Evolutionary conservation across 2,888 invertebrate genomes (phyloP).

Genomic region (Campopleginae sp.): DNA sequence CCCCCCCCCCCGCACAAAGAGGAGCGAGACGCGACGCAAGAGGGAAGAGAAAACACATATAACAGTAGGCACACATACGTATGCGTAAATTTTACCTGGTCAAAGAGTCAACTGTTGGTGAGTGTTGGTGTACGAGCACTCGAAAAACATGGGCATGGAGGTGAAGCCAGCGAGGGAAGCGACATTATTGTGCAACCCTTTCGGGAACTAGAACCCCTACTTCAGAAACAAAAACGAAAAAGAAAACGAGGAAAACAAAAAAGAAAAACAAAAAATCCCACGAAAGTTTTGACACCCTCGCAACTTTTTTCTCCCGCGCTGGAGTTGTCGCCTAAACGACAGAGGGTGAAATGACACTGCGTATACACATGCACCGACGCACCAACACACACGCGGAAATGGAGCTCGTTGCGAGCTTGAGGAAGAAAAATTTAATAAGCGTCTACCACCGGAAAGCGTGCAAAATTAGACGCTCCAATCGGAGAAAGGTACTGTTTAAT

Average conservation of each 20-base stretch:
- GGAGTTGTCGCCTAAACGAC: slow-evolving; percentile 34
- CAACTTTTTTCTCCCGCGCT: slow-evolving; percentile 30
- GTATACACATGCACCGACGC: slow-evolving; percentile 34
- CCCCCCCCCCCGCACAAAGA: slow-evolving; percentile 51
- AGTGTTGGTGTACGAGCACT: slow-evolving; percentile 15
- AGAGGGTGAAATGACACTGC: slow-evolving; percentile 35
- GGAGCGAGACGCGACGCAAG: slow-evolving; percentile 9
- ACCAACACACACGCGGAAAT: slow-evolving; percentile 2
- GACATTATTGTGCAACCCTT: slow-evolving; percentile 66
- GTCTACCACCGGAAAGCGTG: slow-evolving; percentile 44
- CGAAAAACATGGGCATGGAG: slow-evolving; percentile 42
- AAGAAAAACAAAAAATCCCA: slow-evolving; percentile 29
- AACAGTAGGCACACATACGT: neutral
- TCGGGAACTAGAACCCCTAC: slow-evolving; percentile 31
- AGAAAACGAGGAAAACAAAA: neutral
- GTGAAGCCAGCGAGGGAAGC: slow-evolving; percentile 12
- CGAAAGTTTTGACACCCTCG: slow-evolving; percentile 66
- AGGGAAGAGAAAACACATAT: slow-evolving; percentile 40
- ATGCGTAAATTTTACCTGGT: slow-evolving; percentile 33
- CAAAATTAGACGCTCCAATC: slow-evolving; percentile 76
- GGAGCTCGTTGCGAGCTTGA: slow-evolving; percentile 24
- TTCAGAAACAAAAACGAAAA: slow-evolving; percentile 11
- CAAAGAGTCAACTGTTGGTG: slow-evolving; percentile 52
- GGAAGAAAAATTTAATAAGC: slow-evolving; percentile 74
- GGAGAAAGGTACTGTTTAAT: slow-evolving; percentile 75